phyloP scores from a whole-genome alignment of 2,797 vertebrate genomes.

The Parauchenoglanis ngamensis region DNA sequence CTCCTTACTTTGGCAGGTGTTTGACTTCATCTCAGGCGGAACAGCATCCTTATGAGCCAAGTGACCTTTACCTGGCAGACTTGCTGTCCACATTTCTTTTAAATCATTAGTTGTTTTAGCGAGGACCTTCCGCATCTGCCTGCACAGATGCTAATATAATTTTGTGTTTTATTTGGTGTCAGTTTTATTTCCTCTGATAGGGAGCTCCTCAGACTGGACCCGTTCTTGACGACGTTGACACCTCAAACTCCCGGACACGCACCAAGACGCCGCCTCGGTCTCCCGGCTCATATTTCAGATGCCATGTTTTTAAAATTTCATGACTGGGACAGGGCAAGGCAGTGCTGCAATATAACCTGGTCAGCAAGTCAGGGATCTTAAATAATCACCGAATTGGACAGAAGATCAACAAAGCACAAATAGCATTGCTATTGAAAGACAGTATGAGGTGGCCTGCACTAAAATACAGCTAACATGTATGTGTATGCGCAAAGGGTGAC shows the following conservation, averaged over 20 bases:
- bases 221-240: background rate
- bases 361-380: background rate
- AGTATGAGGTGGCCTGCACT: no score
- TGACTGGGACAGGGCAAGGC: background rate
- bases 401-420: background rate
- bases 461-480: background rate
- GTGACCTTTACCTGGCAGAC: conserved; percentile 72
- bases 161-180: background rate
- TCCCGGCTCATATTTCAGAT: background rate
- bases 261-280: background rate
- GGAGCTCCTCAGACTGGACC: background rate
- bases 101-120: conserved; percentile 45
- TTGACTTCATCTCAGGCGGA: conserved; percentile 66
- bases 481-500: background rate
- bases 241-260: background rate
- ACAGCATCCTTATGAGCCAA: conserved; percentile 70
- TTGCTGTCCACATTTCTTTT: conserved; percentile 64
- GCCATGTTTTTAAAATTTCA: conserved; percentile 3
- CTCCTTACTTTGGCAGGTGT: conserved; percentile 69
- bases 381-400: background rate
- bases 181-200: background rate
- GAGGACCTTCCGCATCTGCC: conserved; percentile 35
- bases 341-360: background rate
- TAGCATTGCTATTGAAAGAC: background rate
- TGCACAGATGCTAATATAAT: conserved; percentile 19